A percentile compares a stretch with the other conserved stretches of the same genome.
Evolutionary conservation across 1,140 invertebrate species (phyloP).

Genomic region (Episyrphus balteatus): DNA sequence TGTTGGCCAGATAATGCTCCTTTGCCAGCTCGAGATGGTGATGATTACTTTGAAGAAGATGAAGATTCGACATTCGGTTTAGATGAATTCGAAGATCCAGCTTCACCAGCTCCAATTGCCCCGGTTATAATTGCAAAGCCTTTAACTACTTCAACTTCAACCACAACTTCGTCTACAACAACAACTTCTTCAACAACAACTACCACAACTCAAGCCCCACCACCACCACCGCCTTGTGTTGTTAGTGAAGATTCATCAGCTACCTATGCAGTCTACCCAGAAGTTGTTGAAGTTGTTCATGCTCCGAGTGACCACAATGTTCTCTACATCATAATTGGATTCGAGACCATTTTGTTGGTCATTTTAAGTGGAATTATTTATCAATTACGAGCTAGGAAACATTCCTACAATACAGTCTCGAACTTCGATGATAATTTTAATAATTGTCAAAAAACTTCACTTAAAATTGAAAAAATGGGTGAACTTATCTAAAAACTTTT

Average conservation of each 20-base stretch:
- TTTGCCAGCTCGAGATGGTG: conserved; percentile 18
- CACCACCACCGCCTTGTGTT: conserved; percentile 7
- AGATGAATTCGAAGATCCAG: neutral
- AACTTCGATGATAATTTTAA: conserved; percentile 28
- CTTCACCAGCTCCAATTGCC: conserved; percentile 3
- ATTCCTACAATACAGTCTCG: conserved; percentile 31
- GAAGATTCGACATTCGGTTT: neutral
- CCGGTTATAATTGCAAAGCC: neutral
- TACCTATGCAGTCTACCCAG: conserved; percentile 9
- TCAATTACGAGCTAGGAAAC: conserved; percentile 24
- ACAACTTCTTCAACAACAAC: neutral
- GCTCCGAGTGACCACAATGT: conserved; percentile 1
- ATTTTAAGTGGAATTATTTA: conserved; percentile 9
- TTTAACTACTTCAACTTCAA: neutral
- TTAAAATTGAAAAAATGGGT: conserved; percentile 8
- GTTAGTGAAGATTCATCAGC: conserved; percentile 7
- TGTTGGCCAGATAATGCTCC: conserved; percentile 26
- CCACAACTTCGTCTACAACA: neutral
- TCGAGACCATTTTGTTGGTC: conserved; percentile 4
- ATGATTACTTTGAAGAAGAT: conserved; percentile 3
- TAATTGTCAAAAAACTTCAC: conserved; percentile 8
- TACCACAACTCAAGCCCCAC: neutral
- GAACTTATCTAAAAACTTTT: conserved; percentile 3
- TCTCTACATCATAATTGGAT: conserved; percentile 8
- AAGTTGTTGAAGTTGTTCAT: conserved; percentile 12